phyloP scores from a whole-genome alignment of 2,797 vertebrate species.

The Coregonus sp. region DNA sequence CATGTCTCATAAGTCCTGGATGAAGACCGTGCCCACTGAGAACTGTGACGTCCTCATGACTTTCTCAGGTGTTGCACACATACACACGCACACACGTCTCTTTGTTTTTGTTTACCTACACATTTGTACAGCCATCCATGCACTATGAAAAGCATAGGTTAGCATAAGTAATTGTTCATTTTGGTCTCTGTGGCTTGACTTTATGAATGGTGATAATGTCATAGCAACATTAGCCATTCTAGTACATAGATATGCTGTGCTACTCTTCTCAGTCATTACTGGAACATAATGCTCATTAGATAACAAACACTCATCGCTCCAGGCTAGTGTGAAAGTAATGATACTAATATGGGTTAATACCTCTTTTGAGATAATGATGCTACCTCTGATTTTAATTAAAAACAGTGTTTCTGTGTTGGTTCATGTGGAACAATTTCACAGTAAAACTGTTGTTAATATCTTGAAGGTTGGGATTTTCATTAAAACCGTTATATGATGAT shows the following conservation, averaged over 20 bases:
- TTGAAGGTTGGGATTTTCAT: not conserved
- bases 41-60: constrained; percentile 98
- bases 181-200: not conserved
- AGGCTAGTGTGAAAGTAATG: not conserved
- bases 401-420: not conserved
- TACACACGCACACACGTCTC: constrained; percentile 2
- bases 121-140: not conserved
- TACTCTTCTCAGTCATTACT: not conserved
- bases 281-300: not conserved
- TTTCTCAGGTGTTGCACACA: constrained; percentile 81
- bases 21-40: constrained; percentile 98
- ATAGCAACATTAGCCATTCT: not conserved
- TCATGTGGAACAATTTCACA: not conserved
- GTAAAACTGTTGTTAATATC: not conserved
- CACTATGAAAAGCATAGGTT: not conserved
- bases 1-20: constrained; percentile 99
- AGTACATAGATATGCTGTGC: not conserved
- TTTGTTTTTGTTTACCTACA: not conserved
- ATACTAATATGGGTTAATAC: not conserved
- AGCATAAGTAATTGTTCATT: not conserved
- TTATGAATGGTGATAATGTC: not conserved
- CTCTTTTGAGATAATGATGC: not conserved
- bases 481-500: not conserved
- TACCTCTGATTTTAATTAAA: not conserved
- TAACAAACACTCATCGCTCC: not conserved